Base-by-base conservation (phyloP, 2,113 vertebrate species). In the Tinamus guttatus region DNA sequence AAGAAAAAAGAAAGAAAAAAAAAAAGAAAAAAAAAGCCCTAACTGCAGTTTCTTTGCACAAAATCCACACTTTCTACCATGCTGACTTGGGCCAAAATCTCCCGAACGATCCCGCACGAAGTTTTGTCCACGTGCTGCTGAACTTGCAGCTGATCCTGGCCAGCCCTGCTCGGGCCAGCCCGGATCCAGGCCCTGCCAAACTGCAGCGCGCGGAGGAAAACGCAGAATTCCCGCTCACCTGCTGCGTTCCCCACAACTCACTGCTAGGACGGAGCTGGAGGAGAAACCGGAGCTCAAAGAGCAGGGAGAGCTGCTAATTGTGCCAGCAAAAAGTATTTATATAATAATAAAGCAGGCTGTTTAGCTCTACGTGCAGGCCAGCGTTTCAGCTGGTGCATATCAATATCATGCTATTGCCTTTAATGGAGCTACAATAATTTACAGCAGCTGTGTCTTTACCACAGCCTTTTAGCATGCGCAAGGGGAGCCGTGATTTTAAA, bases 371-470 rank as follows among this genome's bases (percentile, higher is more conserved):
- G n/a, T 18, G n/a, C 25, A 7, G 25, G 43, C 58, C 41, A 20
- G 6, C 19, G 11, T 63, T 94, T 89, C 93, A 91, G 83, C 93
- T 90, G 75, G 24, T 63, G 30, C 75, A 0, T 36, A 22, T 74
- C 54, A 27, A 0, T 58, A 30, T 38, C 91, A 7, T 84, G 40
- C 71, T 30, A 63, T 52, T 80, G 87, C 87, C 91, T 83, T 85
- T 65, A 40, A 28, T 47, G 67, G 81, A 73, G 84, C 87, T 65
- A 36, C 87, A n/a, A 3, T 28, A 3, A 74, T 28, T 85, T 63
- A 60, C 89, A 94, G 85, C 95, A 93, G 93, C 94, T 91, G 92
- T 52, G 87, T 9, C 52, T 91, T 28, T 65, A 60, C 51, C n/a
- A 0, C 92, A 80, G 59, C 40, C 5, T 73, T 91, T 92, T 7